Evolutionary conservation across 2,113 vertebrate species (phyloP).

Genomic region (Prionailurus viverrinus): DNA sequence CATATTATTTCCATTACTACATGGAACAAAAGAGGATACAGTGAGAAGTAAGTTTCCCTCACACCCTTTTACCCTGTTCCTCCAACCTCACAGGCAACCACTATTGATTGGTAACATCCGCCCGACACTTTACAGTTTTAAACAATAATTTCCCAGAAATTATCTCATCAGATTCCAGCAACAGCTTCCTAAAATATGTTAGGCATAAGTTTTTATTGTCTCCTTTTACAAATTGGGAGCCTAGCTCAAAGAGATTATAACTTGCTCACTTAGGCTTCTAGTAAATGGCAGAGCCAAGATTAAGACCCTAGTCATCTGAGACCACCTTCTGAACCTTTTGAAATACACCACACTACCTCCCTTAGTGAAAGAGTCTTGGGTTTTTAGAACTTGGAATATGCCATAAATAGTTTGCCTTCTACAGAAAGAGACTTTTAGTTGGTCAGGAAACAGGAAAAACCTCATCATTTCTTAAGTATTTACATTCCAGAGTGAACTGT

Average conservation of each 20-base stretch:
- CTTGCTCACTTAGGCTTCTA: background rate
- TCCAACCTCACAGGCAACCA: background rate
- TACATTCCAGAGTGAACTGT: slow-evolving; percentile 74
- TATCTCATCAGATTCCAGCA: background rate
- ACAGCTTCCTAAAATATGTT: slow-evolving; percentile 3
- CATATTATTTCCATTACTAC: background rate
- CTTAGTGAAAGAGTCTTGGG: background rate
- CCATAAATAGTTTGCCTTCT: slow-evolving; percentile 63
- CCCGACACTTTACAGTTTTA: background rate
- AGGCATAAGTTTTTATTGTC: background rate
- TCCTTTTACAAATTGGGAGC: background rate
- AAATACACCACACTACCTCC: background rate
- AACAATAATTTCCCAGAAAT: background rate
- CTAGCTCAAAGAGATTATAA: background rate
- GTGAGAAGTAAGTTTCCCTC: background rate
- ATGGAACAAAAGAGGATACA: background rate
- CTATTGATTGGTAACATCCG: background rate
- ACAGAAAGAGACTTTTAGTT: slow-evolving; percentile 62
- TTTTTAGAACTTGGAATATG: slow-evolving; percentile 31
- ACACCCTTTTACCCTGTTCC: too few relatives aligned
- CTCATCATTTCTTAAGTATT: slow-evolving; percentile 70
- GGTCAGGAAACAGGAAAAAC: slow-evolving; percentile 75
- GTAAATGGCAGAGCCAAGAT: background rate
- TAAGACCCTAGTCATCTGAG: background rate
- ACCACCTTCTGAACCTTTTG: background rate